Percentiles rank a stretch among this genome's conserved stretches.
phyloP scores from a whole-genome alignment of 2,888 invertebrate genomes.

The Caenorhabditis parvicauda region DNA sequence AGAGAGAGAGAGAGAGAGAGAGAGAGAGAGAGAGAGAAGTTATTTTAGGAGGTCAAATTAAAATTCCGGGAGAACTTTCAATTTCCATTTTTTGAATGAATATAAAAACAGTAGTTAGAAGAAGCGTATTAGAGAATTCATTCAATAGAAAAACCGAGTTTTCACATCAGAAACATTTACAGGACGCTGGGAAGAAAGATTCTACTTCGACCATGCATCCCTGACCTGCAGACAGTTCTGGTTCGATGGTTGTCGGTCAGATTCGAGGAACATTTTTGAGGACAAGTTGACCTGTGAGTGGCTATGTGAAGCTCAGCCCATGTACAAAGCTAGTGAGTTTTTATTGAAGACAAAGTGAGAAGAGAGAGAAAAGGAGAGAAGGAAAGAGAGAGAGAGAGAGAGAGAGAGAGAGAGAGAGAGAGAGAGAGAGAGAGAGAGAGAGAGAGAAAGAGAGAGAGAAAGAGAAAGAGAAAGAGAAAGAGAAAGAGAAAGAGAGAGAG shows the following conservation, averaged over 20 bases:
- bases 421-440: no score
- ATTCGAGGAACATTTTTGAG: conserved; percentile 56
- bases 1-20: no score
- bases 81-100: not conserved
- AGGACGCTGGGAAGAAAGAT: conserved; percentile 60
- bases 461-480: no score
- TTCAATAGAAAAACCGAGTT: no score
- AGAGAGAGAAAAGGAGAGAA: not conserved
- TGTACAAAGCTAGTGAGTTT: conserved; percentile 53
- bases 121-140: no score
- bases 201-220: conserved; percentile 57
- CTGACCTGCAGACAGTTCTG: conserved; percentile 53
- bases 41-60: no score
- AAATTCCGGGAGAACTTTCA: no score
- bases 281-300: conserved; percentile 60
- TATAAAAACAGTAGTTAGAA: no score
- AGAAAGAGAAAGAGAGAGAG: no score
- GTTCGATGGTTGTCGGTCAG: conserved; percentile 55
- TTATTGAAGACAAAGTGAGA: not conserved
- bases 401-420: no score
- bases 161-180: conserved; percentile 5
- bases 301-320: conserved; percentile 57
- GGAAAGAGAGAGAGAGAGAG: not conserved
- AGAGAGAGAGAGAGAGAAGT: no score
- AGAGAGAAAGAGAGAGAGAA: no score